Evolutionary conservation across 2,113 vertebrate genomes (phyloP), one percentile per base, ranked within the genome.

Genomic region (Merops nubicus): DNA sequence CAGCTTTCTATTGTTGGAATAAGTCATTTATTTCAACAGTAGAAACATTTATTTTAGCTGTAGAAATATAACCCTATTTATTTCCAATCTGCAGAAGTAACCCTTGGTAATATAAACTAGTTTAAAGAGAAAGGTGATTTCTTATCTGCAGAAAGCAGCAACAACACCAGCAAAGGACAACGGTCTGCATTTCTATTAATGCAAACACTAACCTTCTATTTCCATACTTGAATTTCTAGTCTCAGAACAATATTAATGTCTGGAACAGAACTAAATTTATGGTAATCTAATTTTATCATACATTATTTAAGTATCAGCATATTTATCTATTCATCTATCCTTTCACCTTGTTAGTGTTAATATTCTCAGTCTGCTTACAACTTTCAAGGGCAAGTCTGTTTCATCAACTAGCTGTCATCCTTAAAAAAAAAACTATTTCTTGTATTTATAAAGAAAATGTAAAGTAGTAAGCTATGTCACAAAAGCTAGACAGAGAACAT

Each of bases 1-100:
- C 72, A 79, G 65, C 15, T 89, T 91, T 90, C 92, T 78, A 51
- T 85, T 95, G 94, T 84, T 96, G 51, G 69, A 96, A 53, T 70
- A 93, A 93, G 73, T 91, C n/a, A 73, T 94, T 90, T 95, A 90
- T 94, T 94, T 95, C 85, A 81, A 76, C 40, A 65, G 94, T 5
- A 93, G 94, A 95, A 95, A 96, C 59, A 92, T 93, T 95, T 96
- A 93, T 96, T 96, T 88, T 67, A 74, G 70, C 31, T 68, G 84
- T 54, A 64, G 91, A 96, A 93, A 94, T 96, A 97, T 62, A 95
- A 91, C 67, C 85, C 86, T 97, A 95, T 96, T 96, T 97, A 96
- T 95, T 95, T 93, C 90, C 81, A 88, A n/a, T 40, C 69, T 83
- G 72, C 84, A 91, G 81, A 94, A 94, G 70, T 83, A 94, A 93